phyloP scores from a whole-genome alignment of 2,113 vertebrate genomes.

The Elachura formosa region DNA sequence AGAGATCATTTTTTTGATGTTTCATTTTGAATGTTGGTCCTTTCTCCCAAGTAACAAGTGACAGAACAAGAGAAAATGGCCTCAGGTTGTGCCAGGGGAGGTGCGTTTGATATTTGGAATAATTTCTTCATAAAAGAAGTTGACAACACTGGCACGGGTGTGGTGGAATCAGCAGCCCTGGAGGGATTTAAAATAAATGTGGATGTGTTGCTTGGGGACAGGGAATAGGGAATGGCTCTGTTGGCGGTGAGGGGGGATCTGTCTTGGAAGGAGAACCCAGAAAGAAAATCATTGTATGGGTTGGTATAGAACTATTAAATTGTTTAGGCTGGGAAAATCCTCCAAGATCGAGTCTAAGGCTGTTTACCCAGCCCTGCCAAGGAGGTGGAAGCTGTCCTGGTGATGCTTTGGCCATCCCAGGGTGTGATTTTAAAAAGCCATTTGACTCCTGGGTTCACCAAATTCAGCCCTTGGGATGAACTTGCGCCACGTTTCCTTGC shows the following conservation, averaged over 20 bases:
- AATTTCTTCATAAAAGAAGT: neutral
- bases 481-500: neutral
- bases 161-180: neutral
- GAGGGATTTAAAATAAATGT: neutral
- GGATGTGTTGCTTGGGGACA: neutral
- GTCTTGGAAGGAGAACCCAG: neutral
- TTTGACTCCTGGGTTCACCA: neutral
- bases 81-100: neutral
- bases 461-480: neutral
- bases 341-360: rapidly evolving
- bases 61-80: neutral
- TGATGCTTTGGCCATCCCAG: neutral
- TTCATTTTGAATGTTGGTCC: neutral
- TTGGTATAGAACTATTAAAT: neutral
- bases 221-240: neutral
- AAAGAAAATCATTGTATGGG: neutral
- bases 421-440: neutral
- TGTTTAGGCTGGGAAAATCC: neutral
- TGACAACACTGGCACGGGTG: neutral
- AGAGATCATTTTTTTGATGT: rapidly evolving
- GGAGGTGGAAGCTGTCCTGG: neutral
- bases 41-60: neutral
- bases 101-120: neutral
- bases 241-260: rapidly evolving
- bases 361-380: neutral